Evolutionary conservation across 2,888 invertebrate species (phyloP), one percentile per base, ranked within the genome.

Genomic region (Seira ritae): DNA sequence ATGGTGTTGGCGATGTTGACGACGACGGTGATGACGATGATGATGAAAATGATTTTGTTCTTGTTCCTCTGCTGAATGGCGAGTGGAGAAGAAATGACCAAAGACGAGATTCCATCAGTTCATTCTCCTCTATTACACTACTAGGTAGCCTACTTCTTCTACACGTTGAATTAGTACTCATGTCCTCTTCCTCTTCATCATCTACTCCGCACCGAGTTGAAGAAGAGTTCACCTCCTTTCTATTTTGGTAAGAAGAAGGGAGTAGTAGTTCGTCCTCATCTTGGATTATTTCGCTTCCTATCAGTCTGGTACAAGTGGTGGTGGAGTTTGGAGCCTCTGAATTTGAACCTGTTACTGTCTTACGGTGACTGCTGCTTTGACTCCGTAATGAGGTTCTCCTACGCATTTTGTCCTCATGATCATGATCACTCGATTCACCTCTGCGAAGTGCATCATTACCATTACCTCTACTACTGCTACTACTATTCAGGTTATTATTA

Each of bases 221-320:
- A n/a, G n/a, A n/a, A 31, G 31, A 31, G 31, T 31, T 8, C 31
- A 31, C 8, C 31, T 31, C 8, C 31, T 31, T 31, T 31, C 31
- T 31, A 31, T 31, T 31, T 31, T 8, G 2, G 31, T 31, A 31
- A 15, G 55, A n/a, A 10, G 62, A 4, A 20, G 55, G 55, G 3
- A 10, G 62, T 20, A 20, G 2, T 4, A 20, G 4, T 62, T 62
- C 19, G 20, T 62, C 2, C 19, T 62, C 50, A 2, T 20, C 62
- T 10, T 62, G 20, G 62, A 6, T 42, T 20, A 10, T 62, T n/a
- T 20, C 62, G 4, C 62, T 65, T 31, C 74, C 75, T 46, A 69
- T 83, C 78, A 83, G 83, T 79, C 83, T 78, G 66, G 20, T 60
- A 17, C 68, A 73, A 65, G 71, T 42, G 12, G 77, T 42, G 12